Evolutionary conservation across 2,888 invertebrate genomes (phyloP), one percentile per base, ranked within the genome.

Genomic region (Zygothrica quintamaculata): DNA sequence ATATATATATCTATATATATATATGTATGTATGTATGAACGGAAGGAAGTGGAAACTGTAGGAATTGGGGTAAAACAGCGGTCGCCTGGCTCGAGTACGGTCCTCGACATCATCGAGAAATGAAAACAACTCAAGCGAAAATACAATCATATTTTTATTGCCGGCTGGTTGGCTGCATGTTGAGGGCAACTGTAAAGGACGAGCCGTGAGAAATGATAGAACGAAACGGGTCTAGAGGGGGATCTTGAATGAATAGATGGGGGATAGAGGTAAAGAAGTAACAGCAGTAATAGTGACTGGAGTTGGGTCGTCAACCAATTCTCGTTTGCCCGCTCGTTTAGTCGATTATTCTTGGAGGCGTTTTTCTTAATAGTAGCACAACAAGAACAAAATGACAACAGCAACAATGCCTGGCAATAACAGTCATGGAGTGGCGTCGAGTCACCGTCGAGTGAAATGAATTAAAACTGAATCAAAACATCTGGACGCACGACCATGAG

Each of bases 111-210:
- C 87, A 80, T 84, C 80, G 80, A 80, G 88, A 85, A 88, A 79
- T 85, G 82, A 85, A 89, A 89, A 76, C 86, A 88, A 88, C 87
- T 89, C 89, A 89, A 80, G 89, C 82, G 89, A 86, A 89, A 89
- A 89, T 84, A 88, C 84, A 89, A 89, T 89, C 89, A 89, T 89
- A 89, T 88, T 89, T 89, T 89, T 86, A 88, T 88, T 89, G 79
- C 78, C 81, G 84, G 76, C 85, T 87, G 87, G 87, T 78, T 84
- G 79, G 77, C 85, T 84, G 81, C 85, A 80, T 74, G 77, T 65
- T 65, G 77, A 65, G 51, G 53, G 40, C 37, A 44, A 42, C 55
- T 36, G 5, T 26, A 50, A 6, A 13, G 31, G 26, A 26, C 8
- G 11, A 33, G 13, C 22, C 11, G 42, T 8, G 40, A 22, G 47